A percentile compares a stretch with the other conserved stretches of the same genome.
phyloP scores from a whole-genome alignment of 2,888 invertebrate species.

The Macaria liturata region DNA sequence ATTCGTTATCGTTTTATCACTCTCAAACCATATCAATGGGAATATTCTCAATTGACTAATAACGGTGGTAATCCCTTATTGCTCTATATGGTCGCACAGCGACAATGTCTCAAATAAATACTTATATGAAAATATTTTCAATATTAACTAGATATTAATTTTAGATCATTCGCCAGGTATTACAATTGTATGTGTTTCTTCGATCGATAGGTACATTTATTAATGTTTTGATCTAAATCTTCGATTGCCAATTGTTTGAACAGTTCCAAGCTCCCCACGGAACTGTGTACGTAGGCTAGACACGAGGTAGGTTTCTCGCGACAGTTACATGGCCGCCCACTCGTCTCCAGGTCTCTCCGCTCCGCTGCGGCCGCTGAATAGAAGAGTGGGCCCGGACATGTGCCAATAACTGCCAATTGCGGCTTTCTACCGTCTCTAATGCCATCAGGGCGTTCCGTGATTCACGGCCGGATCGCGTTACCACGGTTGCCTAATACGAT shows the following conservation, averaged over 20 bases:
- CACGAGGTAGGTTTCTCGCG: constrained; percentile 34
- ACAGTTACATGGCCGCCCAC: constrained; percentile 57
- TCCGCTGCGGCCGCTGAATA: constrained; percentile 54
- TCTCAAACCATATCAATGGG: constrained; percentile 12
- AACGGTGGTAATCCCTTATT: no score
- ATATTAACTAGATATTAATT: no score
- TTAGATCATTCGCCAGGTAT: no score
- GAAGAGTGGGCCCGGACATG: constrained; percentile 63
- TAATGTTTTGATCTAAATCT: no score
- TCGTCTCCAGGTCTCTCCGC: constrained; percentile 64
- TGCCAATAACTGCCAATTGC: constrained; percentile 57
- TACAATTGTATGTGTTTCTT: no score
- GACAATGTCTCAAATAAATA: no score
- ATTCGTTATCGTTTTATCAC: constrained; percentile 13
- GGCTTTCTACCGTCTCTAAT: constrained; percentile 70
- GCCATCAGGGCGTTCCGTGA: constrained; percentile 46
- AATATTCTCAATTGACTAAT: not conserved
- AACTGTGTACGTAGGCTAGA: no score
- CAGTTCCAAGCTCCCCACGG: no score
- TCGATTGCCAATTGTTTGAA: no score
- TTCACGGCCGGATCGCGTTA: constrained; percentile 42
- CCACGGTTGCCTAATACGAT: constrained; percentile 28
- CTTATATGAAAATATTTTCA: no score
- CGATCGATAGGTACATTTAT: no score
- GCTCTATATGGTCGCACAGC: no score